phyloP scores from a whole-genome alignment of 2,797 vertebrate genomes.

The Uromys caudimaculatus region DNA sequence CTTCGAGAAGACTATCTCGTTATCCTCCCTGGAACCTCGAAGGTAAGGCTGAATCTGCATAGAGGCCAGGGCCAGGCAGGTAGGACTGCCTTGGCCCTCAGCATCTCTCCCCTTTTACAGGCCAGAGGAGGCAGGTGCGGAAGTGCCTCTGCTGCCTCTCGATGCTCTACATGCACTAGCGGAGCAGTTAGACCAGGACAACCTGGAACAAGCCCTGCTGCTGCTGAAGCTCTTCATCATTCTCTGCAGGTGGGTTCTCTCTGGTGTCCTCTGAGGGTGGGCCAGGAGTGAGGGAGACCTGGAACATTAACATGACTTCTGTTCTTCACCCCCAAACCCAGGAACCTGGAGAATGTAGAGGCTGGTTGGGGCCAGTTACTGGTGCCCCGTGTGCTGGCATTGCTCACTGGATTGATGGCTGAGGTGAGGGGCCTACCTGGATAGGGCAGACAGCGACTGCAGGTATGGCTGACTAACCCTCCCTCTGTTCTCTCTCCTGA shows the following conservation, averaged over 20 bases:
- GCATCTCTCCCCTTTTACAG: conserved; percentile 79
- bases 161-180: conserved; percentile 93
- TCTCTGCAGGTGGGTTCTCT: conserved; percentile 92
- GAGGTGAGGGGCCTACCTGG: conserved; percentile 87
- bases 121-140: conserved; percentile 91
- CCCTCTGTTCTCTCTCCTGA: not conserved
- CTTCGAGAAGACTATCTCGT: conserved; percentile 94
- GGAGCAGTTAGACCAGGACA: conserved; percentile 88
- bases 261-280: rapidly evolving
- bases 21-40: conserved; percentile 92
- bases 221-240: conserved; percentile 96
- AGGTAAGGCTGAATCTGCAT: conserved; percentile 87
- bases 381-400: conserved; percentile 91
- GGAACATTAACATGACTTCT: not conserved
- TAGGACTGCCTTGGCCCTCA: not conserved
- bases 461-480: not conserved
- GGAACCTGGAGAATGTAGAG: conserved; percentile 95
- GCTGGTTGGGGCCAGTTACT: conserved; percentile 91
- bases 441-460: not conserved
- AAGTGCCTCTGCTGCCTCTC: conserved; percentile 93
- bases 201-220: conserved; percentile 91
- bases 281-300: not conserved
- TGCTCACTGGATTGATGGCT: conserved; percentile 89
- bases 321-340: conserved; percentile 72
- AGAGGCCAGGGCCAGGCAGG: not conserved